phyloP scores from a whole-genome alignment of 1,140 invertebrate species.

The Nephotettix cincticeps region DNA sequence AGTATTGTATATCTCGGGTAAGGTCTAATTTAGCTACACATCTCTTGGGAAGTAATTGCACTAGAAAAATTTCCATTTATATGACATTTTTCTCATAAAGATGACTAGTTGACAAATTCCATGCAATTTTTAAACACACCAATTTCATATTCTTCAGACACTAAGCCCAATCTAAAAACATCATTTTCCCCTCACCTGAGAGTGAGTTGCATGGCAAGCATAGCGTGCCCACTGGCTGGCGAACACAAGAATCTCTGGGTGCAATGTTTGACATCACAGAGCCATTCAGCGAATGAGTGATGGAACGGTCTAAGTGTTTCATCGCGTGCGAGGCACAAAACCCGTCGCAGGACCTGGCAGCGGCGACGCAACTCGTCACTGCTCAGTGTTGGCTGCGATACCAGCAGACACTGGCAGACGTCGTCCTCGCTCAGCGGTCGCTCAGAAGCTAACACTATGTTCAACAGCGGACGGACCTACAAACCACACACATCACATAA shows the following conservation, averaged over 20 bases:
- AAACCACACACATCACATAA: too few relatives aligned
- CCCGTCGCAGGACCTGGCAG: slow-evolving; percentile 73
- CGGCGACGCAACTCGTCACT: slow-evolving; percentile 83
- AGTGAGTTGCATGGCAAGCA: slow-evolving; percentile 83
- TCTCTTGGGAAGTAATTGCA: too few relatives aligned
- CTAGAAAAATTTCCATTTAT: too few relatives aligned
- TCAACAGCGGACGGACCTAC: slow-evolving; percentile 74
- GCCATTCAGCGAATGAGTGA: slow-evolving; percentile 91
- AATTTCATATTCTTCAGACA: too few relatives aligned
- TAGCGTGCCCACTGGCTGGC: slow-evolving; percentile 82
- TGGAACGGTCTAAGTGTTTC: slow-evolving; percentile 72
- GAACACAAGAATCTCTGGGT: slow-evolving; percentile 91
- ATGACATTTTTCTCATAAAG: too few relatives aligned
- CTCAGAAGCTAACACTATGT: slow-evolving; percentile 84
- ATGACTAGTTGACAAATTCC: too few relatives aligned
- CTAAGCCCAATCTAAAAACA: too few relatives aligned
- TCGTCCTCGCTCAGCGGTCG: slow-evolving; percentile 78
- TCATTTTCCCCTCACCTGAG: too few relatives aligned
- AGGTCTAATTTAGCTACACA: too few relatives aligned
- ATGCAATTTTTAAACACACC: too few relatives aligned
- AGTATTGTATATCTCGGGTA: too few relatives aligned
- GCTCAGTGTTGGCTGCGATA: slow-evolving; percentile 75
- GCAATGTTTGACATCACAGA: slow-evolving; percentile 94
- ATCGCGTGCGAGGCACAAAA: slow-evolving; percentile 60
- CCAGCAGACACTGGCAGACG: slow-evolving; percentile 77